Evolutionary conservation across 2,888 invertebrate species (phyloP).

Genomic region (Smittia sp.): DNA sequence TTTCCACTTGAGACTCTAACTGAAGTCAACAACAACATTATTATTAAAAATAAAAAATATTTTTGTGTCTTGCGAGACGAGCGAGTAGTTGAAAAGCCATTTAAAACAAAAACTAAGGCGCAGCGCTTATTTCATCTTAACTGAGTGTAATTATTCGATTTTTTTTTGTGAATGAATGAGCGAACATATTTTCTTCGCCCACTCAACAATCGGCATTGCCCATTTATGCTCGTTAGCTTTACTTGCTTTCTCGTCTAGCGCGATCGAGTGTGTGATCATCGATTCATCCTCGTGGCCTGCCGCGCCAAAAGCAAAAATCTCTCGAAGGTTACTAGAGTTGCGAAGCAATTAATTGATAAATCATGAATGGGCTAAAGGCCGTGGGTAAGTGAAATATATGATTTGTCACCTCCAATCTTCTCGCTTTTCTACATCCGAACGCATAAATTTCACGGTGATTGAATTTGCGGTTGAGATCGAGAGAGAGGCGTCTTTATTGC

Average conservation of each 20-base stretch:
- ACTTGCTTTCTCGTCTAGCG: neutral
- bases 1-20: too few species aligned
- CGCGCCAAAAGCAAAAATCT: neutral
- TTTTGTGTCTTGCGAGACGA: neutral
- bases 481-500: neutral
- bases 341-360: slow-evolving; percentile 33
- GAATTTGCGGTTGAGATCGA: neutral
- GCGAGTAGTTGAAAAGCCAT: neutral
- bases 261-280: slow-evolving; percentile 3
- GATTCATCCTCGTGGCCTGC: neutral
- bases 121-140: slow-evolving; percentile 10
- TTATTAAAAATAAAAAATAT: neutral
- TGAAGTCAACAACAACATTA: slow-evolving; percentile 4
- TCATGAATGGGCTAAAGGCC: slow-evolving; percentile 4
- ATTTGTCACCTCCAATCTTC: slow-evolving; percentile 24
- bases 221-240: slow-evolving; percentile 34
- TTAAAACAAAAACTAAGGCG: slow-evolving; percentile 21
- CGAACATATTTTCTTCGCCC: slow-evolving; percentile 22
- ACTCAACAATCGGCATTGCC: slow-evolving; percentile 31
- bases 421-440: neutral
- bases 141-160: slow-evolving; percentile 23
- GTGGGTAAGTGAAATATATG: neutral
- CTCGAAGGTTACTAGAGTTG: neutral
- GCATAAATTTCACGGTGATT: neutral
- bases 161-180: slow-evolving; percentile 15